Conservation (phyloP, 2,888 invertebrate genomes). For the Colostygia pectinataria region DNA sequence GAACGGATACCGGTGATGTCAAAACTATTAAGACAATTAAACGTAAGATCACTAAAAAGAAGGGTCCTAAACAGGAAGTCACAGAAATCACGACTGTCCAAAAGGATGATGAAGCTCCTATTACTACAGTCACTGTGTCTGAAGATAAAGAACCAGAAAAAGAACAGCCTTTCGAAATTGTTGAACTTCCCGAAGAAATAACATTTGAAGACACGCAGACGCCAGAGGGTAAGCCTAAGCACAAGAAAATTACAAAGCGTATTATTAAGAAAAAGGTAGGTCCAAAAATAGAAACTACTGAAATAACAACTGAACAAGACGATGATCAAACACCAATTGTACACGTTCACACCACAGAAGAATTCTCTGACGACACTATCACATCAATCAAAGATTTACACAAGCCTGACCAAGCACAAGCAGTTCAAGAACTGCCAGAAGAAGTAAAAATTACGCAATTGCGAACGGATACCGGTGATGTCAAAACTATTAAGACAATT, state of each 20-base stretch:
- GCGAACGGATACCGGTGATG: conserved; percentile 52
- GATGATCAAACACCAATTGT: not conserved
- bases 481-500: conserved; percentile 46
- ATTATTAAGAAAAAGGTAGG: not conserved
- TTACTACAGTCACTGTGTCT: not conserved
- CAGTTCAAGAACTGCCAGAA: conserved; percentile 34
- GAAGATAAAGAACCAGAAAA: not conserved
- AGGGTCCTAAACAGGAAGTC: not conserved
- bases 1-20: not conserved
- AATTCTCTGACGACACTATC: not conserved
- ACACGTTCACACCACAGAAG: not conserved
- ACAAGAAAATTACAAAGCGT: not conserved
- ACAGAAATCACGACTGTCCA: not conserved
- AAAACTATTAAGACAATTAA: not conserved
- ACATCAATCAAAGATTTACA: conserved; percentile 34
- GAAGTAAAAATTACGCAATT: conserved; percentile 47
- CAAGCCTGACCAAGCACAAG: conserved; percentile 38
- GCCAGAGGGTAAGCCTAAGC: not conserved
- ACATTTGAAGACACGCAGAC: not conserved
- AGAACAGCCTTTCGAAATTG: not conserved
- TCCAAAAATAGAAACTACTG: not conserved
- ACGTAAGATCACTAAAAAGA: conserved; percentile 15
- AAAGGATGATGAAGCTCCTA: not conserved
- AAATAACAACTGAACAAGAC: not conserved
- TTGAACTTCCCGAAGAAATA: not conserved